These are phyloP conservation scores for Yponomeuta sedellus DNA, from an alignment of 2,888 invertebrate genomes.

Conservation along the genomic window DNA sequence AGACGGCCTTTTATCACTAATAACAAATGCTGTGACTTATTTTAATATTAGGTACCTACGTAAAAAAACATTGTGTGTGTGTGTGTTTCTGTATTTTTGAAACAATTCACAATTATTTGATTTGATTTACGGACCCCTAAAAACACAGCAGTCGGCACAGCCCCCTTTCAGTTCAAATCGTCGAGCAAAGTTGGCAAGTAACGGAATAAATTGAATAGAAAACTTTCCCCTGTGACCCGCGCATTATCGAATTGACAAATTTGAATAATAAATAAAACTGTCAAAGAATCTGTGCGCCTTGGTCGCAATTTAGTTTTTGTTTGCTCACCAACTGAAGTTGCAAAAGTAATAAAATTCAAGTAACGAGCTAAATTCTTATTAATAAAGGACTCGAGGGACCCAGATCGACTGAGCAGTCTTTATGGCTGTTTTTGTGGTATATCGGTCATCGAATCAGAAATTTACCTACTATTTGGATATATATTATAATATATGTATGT, in stretches of 20 bases:
- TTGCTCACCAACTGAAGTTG: neutral
- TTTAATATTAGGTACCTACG: no score
- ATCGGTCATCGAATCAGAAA: no score
- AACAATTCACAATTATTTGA: no score
- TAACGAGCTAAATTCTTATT: neutral
- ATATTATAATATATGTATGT: no score
- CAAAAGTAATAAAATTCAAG: neutral
- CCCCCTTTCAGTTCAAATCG: neutral
- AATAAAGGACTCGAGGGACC: neutral
- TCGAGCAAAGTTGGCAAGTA: neutral
- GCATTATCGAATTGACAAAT: neutral
- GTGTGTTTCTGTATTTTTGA: no score
- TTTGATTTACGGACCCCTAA: neutral
- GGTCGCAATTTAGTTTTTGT: neutral
- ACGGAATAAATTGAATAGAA: neutral
- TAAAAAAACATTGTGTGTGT: no score
- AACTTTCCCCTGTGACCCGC: neutral
- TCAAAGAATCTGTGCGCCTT: neutral
- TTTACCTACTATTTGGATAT: no score
- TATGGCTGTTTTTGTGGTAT: no score
- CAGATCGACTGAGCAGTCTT: no score
- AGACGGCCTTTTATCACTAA: no score
- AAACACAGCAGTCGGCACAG: neutral
- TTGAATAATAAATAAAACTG: constrained; percentile 2
- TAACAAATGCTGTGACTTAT: no score